Percentiles rank a stretch among this genome's conserved stretches.
Evolutionary conservation across 2,113 vertebrate species (phyloP).

Genomic region (Uropsilus gracilis): DNA sequence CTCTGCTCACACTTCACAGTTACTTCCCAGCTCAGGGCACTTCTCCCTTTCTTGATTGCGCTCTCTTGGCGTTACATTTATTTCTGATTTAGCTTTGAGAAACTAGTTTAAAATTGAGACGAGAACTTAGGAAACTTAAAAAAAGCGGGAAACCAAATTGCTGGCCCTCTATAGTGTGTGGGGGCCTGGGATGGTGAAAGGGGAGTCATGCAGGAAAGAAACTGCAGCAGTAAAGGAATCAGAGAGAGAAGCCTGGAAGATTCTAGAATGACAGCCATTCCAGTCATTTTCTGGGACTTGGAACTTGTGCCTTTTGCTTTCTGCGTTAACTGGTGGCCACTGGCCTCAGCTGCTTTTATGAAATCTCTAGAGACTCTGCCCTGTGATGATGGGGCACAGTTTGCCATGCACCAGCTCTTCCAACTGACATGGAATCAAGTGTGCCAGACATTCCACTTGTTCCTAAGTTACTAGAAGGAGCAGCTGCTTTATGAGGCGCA

Average conservation of each 20-base stretch:
- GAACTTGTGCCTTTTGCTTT: background rate
- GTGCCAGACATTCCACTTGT: background rate
- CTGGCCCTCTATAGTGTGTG: background rate
- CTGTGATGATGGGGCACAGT: background rate
- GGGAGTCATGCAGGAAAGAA: background rate
- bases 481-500: background rate
- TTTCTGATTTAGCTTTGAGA: slow-evolving; percentile 45
- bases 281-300: background rate
- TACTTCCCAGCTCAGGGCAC: background rate
- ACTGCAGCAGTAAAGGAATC: background rate
- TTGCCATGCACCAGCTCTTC: background rate
- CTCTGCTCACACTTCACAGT: background rate
- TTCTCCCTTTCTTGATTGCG: background rate
- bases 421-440: background rate
- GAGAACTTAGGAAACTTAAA: background rate
- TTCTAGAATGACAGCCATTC: background rate
- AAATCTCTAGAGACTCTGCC: background rate
- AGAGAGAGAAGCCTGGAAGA: background rate
- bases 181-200: background rate
- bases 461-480: background rate
- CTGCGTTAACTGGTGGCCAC: background rate
- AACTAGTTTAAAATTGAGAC: background rate
- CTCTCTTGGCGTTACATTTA: background rate
- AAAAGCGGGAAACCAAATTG: background rate
- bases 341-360: background rate